Base-by-base conservation (phyloP, 1,140 invertebrate species). In the Eueides isabella region DNA sequence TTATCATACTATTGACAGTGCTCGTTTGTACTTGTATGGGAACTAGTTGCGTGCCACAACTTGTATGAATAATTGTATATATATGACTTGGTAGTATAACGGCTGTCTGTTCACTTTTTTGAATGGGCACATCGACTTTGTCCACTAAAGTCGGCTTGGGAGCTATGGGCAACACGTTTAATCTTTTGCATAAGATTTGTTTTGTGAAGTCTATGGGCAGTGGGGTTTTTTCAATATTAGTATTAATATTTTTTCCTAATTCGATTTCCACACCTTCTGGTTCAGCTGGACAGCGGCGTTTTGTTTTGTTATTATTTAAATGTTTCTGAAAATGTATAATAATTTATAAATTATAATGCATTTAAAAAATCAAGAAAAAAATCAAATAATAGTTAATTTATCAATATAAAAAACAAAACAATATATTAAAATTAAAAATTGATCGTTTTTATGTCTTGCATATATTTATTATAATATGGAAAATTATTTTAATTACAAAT, bases 121-220 rank as follows among this genome's bases (percentile, higher is more conserved):
- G 26, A 62, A 80, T 80, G 41, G 78, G 30, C n/a, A 84, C 61
- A 44, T 85, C 82, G 14, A 83, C 48, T 67, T 76, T 82, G 33
- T 84, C 77, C 0, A 62, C 4, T 12, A 41, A 29, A 1, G 9
- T 16, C 11, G 72, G 67, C 67, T 80, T 77, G 6, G 61, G 44
- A 0, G 3, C 5, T 35, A 31, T 70, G 0, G 74, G 77, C 29
- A 67, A 29, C 1, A 71, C 2, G 33, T 81, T 79, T 6, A 79
- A 64, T 65, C 72, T 41, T 30, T 69, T 71, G 38, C 72, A 61
- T 2, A 12, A 5, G 38, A 77, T 72, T 11, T 62, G 35, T 69
- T 76, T 69, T 29, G 76, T 88, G 30, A 88, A 86, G 19, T 85
- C 79, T 33, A 85, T 85, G 2, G 86, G 88, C 7, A 89, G 67